Base-by-base conservation (phyloP, 2,113 vertebrate species). In the Microcebus lehilahytsara region DNA sequence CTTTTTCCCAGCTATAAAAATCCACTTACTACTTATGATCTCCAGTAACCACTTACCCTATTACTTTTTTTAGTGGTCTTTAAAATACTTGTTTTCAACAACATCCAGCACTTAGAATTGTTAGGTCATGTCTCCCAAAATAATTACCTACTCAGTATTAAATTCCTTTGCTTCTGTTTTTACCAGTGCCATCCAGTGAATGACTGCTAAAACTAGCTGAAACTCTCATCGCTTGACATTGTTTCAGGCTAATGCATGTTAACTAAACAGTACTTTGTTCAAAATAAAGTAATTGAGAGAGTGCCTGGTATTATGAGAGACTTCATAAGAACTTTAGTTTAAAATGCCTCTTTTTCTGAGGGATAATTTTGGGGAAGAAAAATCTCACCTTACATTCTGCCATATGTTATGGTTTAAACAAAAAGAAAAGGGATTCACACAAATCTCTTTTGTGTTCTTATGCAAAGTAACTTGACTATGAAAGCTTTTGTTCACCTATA, bases 401-500 rank as follows among this genome's bases (percentile, higher is more conserved):
- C 27, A 49, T 80, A 56, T 87, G 92, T 93, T 97, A 34, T 14
- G 58, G 53, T 72, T 96, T 89, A 92, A 95, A 89, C 56, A 94
- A 87, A 92, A 94, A 81, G 40, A 95, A 14, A 71, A 13, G 14
- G 30, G 34, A 92, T 87, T 92, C 84, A 51, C 60, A 74, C 37
- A 93, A 92, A 91, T 96, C 51, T 67, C 75, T 81, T 95, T 92
- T 89, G 69, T 91, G 49, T 93, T 89, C 56, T 89, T 97, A 93
- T 92, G 34, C 81, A 96, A 81, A 97, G 46, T 96, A 25, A 87
- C 75, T 93, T 87, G 83, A 92, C 93, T 93, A 89, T 89, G 79
- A 91, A 95, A 95, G 84, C 37, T 96, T 96, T 97, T 90, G 69
- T 87, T 34, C 60, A 95, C 84, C 67, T 87, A 87, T 91, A 83